phyloP scores from a whole-genome alignment of 2,113 vertebrate genomes.

The Bungarus multicinctus region DNA sequence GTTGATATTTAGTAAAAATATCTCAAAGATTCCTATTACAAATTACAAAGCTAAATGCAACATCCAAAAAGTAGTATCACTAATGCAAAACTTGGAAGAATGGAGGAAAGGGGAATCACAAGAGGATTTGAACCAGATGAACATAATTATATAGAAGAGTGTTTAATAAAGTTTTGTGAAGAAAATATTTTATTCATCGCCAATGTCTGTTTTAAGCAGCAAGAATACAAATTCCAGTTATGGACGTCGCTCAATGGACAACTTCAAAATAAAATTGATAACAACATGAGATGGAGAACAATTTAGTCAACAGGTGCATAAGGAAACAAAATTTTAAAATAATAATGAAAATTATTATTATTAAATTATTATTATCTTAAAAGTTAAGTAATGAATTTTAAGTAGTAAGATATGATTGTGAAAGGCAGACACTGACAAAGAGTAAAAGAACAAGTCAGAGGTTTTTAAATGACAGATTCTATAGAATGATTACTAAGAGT shows the following conservation, averaged over 20 bases:
- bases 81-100: not conserved
- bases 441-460: not conserved
- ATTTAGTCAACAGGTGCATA: not conserved
- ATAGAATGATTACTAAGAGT: not conserved
- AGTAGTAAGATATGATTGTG: not conserved
- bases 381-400: not conserved
- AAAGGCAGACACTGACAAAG: not conserved
- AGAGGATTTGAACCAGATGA: not conserved
- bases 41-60: not conserved
- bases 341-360: not conserved
- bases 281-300: not conserved
- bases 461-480: not conserved
- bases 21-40: not conserved
- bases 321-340: not conserved
- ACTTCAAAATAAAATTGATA: not conserved
- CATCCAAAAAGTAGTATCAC: not conserved
- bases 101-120: not conserved
- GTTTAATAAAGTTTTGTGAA: not conserved
- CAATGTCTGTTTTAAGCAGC: not conserved
- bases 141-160: not conserved
- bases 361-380: too few relatives aligned
- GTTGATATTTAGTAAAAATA: not conserved
- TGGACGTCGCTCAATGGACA: not conserved
- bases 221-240: not conserved
- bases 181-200: not conserved